phyloP scores from a whole-genome alignment of 2,113 vertebrate genomes.

The Electrona antarctica region DNA sequence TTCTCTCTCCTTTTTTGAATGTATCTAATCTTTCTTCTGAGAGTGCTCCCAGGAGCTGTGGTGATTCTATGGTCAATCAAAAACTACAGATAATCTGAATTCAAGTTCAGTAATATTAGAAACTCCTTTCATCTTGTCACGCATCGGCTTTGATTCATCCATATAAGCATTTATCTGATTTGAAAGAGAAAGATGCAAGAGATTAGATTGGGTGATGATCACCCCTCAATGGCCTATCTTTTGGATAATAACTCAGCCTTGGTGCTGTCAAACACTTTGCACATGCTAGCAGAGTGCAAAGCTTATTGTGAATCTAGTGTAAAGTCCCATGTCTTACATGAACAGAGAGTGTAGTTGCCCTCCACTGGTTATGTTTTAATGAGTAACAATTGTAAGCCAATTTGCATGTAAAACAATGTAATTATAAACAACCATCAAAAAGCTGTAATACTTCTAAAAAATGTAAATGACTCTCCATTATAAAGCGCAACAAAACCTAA shows the following conservation, averaged over 20 bases:
- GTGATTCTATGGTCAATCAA: slow-evolving; percentile 54
- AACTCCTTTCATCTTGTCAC: slow-evolving; percentile 72
- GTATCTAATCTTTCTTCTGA: slow-evolving; percentile 51
- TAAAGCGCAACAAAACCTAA: slow-evolving; percentile 74
- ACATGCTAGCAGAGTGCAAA: slow-evolving; percentile 33
- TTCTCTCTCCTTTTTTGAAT: slow-evolving; percentile 38
- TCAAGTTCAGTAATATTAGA: slow-evolving; percentile 46
- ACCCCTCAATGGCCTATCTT: slow-evolving; percentile 57
- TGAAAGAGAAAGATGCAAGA: slow-evolving; percentile 55
- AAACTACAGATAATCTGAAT: slow-evolving; percentile 69
- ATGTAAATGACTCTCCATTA: slow-evolving; percentile 78
- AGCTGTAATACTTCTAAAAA: slow-evolving; percentile 73
- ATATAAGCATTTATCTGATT: slow-evolving; percentile 54
- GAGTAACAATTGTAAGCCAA: slow-evolving; percentile 70
- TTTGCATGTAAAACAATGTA: slow-evolving; percentile 78
- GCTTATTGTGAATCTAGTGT: slow-evolving; percentile 47
- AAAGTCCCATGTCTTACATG: slow-evolving; percentile 56
- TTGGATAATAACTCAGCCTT: slow-evolving; percentile 47
- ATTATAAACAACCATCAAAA: slow-evolving; percentile 76
- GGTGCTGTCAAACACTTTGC: slow-evolving; percentile 20
- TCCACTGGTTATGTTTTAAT: slow-evolving; percentile 68
- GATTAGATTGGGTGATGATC: slow-evolving; percentile 56
- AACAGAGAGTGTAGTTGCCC: slow-evolving; percentile 41
- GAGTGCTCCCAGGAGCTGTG: slow-evolving; percentile 52
- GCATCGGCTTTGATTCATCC: slow-evolving; percentile 67